Evolutionary conservation across 2,888 invertebrate species (phyloP), one percentile per base, ranked within the genome.

Genomic region (Lithophane socia): DNA sequence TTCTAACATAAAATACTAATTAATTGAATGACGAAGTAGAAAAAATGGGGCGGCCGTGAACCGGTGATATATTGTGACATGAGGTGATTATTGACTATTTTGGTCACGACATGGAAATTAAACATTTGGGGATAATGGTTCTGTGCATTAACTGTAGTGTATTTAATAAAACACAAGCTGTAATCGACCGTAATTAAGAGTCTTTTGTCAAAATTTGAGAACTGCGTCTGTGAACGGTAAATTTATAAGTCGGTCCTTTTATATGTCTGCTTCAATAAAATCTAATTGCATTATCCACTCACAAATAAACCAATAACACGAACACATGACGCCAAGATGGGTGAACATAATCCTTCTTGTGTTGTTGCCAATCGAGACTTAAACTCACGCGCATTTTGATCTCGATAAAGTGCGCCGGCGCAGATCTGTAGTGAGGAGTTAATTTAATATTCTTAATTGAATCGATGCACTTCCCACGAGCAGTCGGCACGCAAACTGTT

Each of bases 401-500:
- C 91, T 91, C 80, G 90, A 91, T 91, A 84, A 85, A 81, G 82
- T 87, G 83, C 87, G 86, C 80, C 73, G 83, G 82, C 80, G 83
- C 80, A 88, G 85, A 90, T 90, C 88, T 86, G 84, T 77, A 86
- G 75, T 67, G 83, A 90, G 83, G 88, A 92, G 91, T 89, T 94
- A 94, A 95, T 94, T 92, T 88, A 92, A 90, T 88, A 82, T 89
- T 89, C 90, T 90, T 92, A 93, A 94, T 93, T 91, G 89, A 94
- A 92, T 92, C 92, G 91, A 91, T 92, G 90, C 92, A 91, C 90
- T 94, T 94, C 94, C 91, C 94, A 94, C 93, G 92, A 90, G 84
- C 73, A 79, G 75, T 82, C 84, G 84, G 84, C 91, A 90, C 88
- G 90, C 88, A 83, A 88, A 78, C 85, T 84, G 76, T 86, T 90